A percentile compares a stretch with the other conserved stretches of the same genome.
phyloP scores from a whole-genome alignment of 2,888 invertebrate species.

The Drosophila sordidula region DNA sequence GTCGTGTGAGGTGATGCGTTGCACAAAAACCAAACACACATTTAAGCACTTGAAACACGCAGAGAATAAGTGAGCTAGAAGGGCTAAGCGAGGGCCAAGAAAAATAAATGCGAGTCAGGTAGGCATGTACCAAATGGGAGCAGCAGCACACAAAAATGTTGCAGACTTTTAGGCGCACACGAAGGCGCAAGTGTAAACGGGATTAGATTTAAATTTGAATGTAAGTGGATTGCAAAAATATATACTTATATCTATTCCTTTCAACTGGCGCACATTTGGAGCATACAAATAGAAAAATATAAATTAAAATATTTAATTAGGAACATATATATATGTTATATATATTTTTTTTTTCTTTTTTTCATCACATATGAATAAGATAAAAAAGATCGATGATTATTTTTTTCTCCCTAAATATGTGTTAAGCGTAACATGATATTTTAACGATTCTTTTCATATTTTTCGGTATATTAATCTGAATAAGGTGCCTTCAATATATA shows the following conservation, averaged over 20 bases:
- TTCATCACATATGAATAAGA: too few species aligned
- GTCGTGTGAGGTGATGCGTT: conserved; percentile 29
- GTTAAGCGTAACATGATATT: too few species aligned
- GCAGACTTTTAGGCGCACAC: conserved; percentile 58
- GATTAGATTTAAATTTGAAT: background rate
- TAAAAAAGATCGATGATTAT: too few species aligned
- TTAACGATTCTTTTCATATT: background rate
- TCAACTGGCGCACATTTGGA: background rate
- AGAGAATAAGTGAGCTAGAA: conserved; percentile 20
- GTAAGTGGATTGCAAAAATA: background rate
- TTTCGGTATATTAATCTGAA: background rate
- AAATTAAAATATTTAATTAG: too few species aligned
- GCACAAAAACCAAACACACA: conserved; percentile 46
- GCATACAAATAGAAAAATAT: too few species aligned
- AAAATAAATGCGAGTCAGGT: conserved; percentile 54
- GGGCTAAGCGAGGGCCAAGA: background rate
- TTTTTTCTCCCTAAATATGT: too few species aligned
- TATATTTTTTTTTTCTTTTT: too few species aligned
- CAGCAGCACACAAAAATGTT: conserved; percentile 61
- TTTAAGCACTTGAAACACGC: conserved; percentile 47
- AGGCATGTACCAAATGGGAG: conserved; percentile 22
- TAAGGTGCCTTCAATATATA: too few species aligned
- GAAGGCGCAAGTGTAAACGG: conserved; percentile 13
- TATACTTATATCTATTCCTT: too few species aligned
- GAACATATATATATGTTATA: too few species aligned